Evolutionary conservation across 2,888 invertebrate genomes (phyloP).

Genomic region (Pteria penguin): DNA sequence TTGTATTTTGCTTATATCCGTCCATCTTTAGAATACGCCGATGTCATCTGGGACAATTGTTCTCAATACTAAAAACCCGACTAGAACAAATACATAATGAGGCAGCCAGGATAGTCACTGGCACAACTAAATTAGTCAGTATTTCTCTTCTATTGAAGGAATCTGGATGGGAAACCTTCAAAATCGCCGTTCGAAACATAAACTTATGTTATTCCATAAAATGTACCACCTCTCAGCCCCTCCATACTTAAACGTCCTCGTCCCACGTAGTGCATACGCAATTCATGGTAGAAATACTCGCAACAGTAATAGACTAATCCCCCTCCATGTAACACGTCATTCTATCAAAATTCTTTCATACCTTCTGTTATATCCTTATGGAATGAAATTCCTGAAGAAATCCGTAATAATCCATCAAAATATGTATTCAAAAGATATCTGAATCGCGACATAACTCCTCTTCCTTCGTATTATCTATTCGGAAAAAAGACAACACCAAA

Average conservation of each 20-base stretch:
- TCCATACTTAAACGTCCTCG: background rate
- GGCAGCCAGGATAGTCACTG: slow-evolving; percentile 6
- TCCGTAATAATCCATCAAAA: background rate
- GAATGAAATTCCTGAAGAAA: background rate
- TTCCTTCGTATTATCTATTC: background rate
- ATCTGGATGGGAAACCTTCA: slow-evolving; percentile 3
- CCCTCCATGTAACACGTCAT: background rate
- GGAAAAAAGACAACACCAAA: background rate
- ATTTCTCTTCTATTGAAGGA: background rate
- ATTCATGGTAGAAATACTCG: background rate
- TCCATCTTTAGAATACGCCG: background rate
- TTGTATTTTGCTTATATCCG: slow-evolving; percentile 11
- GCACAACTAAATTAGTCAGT: background rate
- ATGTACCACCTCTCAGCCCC: background rate
- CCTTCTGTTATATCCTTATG: background rate
- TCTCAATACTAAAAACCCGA: background rate
- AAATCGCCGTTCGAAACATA: background rate
- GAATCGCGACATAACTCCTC: background rate
- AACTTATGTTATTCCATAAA: background rate
- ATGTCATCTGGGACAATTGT: background rate
- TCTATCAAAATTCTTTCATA: background rate
- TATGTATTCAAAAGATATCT: background rate
- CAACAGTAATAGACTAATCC: background rate
- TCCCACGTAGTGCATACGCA: background rate
- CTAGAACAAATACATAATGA: slow-evolving; percentile 1